Base-by-base conservation (phyloP, 2,113 vertebrate species). In the Vidua macroura region DNA sequence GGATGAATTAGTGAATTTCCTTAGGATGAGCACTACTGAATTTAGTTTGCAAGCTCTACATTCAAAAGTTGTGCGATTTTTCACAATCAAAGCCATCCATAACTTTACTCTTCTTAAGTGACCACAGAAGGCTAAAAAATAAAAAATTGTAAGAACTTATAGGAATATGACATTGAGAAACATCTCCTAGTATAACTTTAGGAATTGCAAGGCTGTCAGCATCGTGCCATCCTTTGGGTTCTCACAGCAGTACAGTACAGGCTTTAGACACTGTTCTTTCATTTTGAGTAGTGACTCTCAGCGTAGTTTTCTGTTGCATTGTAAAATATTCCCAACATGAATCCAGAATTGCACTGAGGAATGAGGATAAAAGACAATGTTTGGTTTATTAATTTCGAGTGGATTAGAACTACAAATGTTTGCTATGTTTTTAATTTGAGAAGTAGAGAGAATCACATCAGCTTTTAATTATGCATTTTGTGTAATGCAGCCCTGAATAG, bases 391-490 rank as follows among this genome's bases (percentile, higher is more conserved):
- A 98, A 98, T 98, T 98, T 98, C 97, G 97, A 96, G 97, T 97
- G 95, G 96, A 98, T 98, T 97, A 97, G 95, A 98, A 97, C 97
- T 98, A 98, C 98, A 98, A 98, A 98, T 98, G 97, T 98, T 98
- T 98, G 96, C 97, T 97, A 82, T 98, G 97, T 98, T 98, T 98
- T 98, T 98, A 98, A 98, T 98, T 98, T 98, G 95, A 97, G 96
- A 98, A 98, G 95, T 97, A 95, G 97, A 95, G 87, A 97, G 95
- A 97, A 97, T 98, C 96, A 97, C 97, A 97, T 97, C 95, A 97
- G 96, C 98, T 98, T 98, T 98, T 98, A 98, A 98, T 98, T 98
- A 98, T 97, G 94, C 96, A 97, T 98, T 98, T 98, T 97, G 97
- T 98, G 97, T 98, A 98, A 98, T 97, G 96, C 97, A 96, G 97